Base-by-base conservation (phyloP, 2,113 vertebrate species). In the Pseudopodoces humilis region DNA sequence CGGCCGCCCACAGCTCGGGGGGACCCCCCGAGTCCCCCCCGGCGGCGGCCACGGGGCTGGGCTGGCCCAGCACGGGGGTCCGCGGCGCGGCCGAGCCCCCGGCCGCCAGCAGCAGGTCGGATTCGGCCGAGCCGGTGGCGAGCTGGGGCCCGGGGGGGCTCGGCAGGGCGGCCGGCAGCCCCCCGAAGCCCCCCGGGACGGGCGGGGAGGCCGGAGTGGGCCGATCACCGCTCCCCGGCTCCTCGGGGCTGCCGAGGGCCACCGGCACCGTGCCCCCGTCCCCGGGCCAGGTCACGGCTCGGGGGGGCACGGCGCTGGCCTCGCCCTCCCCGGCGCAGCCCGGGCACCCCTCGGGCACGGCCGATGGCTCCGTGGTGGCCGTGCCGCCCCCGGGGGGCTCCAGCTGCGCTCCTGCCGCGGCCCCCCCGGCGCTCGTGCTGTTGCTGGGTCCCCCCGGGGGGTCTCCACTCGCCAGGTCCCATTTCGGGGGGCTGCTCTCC, bases 211-310 rank as follows among this genome's bases (percentile, higher is more conserved):
- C 21, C 28, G 10, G 25, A 9, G 49, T 92, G 62, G 58, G 95
- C 64, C 58, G 71, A 11, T 98, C 98, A 3, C 98, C 98, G 19
- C 99, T 99, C 33, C 99, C 98, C 17, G 95, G 94, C 23, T 97
- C 98, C 55, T 99, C 98, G 20, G 97, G 97, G 35, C 97, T 97
- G 63, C 75, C 16, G 11, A 58, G 89, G 1, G 96, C 97, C 70
- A 96, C 94, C 1, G 87, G 69, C 60, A 95, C 92, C 2, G 88
- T 76, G 15, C n/a, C 82, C 62, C 62, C 28, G 7, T 9, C 78
- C 1, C 87, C 78, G 8, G 94, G 87, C 91, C 87, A 80, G 56
- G 94, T 93, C n/a, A 68, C 94, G 1, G 62, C 17, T 41, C 28
- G 44, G 5, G 75, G 60, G 31, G 92, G 74, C 71, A 63, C 25